Base-by-base conservation (phyloP, 2,797 vertebrate species). In the Lemur catta region DNA sequence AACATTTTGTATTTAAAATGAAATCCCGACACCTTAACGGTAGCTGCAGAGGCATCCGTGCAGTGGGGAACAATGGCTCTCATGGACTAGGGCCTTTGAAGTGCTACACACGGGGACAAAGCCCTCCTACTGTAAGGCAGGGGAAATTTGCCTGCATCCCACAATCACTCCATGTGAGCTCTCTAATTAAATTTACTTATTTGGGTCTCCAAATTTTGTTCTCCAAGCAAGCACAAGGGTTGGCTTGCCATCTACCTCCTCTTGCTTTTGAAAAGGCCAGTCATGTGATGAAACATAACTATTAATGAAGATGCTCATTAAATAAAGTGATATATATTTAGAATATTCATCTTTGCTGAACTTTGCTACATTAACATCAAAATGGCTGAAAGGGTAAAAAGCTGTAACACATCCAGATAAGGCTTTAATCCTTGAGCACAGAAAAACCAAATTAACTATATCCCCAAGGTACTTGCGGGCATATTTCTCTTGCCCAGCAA, bases 261-360 rank as follows among this genome's bases (percentile, higher is more conserved):
- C 92, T 75, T 67, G 69, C 65, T 93, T 96, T 96, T 76, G 95
- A 76, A 95, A 95, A 93, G 65, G 43, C 52, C 0, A 0, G 35
- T 67, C 95, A 84, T 5, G 1, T 59, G 81, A 91, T 50, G 50
- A 71, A 67, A 30, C 46, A 0, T 80, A 41, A 75, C 82, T 87
- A 48, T 87, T 94, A 81, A 94, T 87, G 95, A 93, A 93, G 81
- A 91, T 80, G 59, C 59, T 95, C 75, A 91, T 92, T 85, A 95
- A 91, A 92, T 63, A 78, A 96, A 94, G 46, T 89, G 46, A 86
- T 46, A 48, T 43, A 75, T 94, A 94, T 93, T 94, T 91, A 95
- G 81, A 92, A 94, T 82, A 96, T 80, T 95, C 95, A 89, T 92
- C 28, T 50, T 81, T 24, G 59, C 74, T 67, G 67, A 94, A 95